These are phyloP conservation scores for Microtus oregoni DNA, from an alignment of 2,113 vertebrate species.

Conservation along the genomic window DNA sequence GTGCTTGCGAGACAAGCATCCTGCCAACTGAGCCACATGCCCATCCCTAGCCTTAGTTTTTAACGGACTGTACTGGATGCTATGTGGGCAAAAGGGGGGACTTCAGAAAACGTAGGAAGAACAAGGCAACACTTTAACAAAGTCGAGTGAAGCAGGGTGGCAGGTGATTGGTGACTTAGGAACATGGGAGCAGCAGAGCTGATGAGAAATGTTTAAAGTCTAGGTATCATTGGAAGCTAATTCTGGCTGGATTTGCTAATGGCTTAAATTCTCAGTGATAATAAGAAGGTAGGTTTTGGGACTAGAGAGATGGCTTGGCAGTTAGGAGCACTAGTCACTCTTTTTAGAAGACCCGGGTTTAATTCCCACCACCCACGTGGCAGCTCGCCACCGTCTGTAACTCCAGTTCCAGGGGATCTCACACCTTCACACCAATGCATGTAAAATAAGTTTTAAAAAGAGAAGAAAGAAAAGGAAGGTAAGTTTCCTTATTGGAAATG, in stretches of 20 bases:
- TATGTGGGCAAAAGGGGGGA: neutral
- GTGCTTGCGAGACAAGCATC: no score
- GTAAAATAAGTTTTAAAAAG: no score
- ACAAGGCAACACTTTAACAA: neutral
- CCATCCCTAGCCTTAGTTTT: no score
- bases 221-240: neutral
- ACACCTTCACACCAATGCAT: no score
- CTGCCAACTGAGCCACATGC: no score
- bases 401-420: no score
- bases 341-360: no score
- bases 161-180: neutral
- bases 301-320: no score
- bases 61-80: no score
- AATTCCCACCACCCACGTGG: no score
- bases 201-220: conserved; percentile 22
- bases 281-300: neutral
- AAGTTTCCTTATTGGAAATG: neutral
- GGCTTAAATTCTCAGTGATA: neutral
- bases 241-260: conserved; percentile 24
- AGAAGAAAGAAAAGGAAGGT: neutral
- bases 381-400: no score
- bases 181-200: neutral
- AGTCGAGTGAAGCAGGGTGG: neutral
- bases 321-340: no score
- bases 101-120: neutral